Conservation (phyloP, 2,797 vertebrate genomes). For the Fringilla coelebs region DNA sequence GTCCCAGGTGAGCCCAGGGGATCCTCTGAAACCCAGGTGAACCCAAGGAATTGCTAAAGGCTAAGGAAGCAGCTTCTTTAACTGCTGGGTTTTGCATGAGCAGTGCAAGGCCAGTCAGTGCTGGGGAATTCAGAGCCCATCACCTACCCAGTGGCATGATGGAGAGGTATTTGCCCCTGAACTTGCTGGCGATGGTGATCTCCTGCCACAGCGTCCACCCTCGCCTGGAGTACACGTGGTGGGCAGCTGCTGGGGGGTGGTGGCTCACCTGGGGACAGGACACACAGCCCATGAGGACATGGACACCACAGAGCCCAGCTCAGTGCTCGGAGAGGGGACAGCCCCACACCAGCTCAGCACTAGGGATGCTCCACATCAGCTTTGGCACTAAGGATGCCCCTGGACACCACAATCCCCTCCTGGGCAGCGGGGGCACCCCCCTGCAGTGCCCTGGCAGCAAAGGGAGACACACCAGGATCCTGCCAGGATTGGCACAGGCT, state of each 20-base stretch:
- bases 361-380: neutral
- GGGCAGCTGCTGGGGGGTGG: constrained; percentile 94
- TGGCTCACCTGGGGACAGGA: constrained; percentile 88
- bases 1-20: neutral
- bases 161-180: constrained; percentile 98
- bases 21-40: no score
- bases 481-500: neutral
- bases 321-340: rapidly evolving
- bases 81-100: rapidly evolving
- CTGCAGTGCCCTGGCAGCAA: rapidly evolving
- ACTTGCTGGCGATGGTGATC: constrained; percentile 99
- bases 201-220: constrained; percentile 98
- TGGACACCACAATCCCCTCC: neutral
- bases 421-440: rapidly evolving
- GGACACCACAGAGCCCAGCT: rapidly evolving
- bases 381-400: neutral
- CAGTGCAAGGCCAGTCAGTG: neutral
- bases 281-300: neutral
- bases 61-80: neutral
- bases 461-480: neutral
- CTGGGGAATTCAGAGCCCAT: rapidly evolving
- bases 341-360: neutral
- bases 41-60: neutral
- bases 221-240: constrained; percentile 91
- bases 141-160: constrained; percentile 96